Percentiles rank a stretch among this genome's conserved stretches.
phyloP scores from a whole-genome alignment of 2,888 invertebrate species.

The Fragum sueziense region DNA sequence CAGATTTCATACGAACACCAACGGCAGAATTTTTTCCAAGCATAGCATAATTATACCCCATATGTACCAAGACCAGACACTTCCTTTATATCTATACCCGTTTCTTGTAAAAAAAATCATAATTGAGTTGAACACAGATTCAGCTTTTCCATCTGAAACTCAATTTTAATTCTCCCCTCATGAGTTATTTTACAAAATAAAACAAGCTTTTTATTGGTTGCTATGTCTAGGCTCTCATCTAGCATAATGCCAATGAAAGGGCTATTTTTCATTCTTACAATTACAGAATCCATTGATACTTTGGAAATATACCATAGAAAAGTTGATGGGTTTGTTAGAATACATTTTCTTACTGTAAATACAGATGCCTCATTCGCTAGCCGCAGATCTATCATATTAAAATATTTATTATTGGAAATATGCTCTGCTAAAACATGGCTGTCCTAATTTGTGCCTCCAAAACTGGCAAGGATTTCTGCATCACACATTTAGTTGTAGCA shows the following conservation, averaged over 20 bases:
- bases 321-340: conserved; percentile 30
- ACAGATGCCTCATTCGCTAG: conserved; percentile 24
- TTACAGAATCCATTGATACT: conserved; percentile 23
- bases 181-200: conserved; percentile 31
- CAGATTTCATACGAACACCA: conserved; percentile 19
- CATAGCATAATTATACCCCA: conserved; percentile 40
- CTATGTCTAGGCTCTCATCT: conserved; percentile 39
- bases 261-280: conserved; percentile 29
- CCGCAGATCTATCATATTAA: conserved; percentile 28
- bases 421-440: conserved; percentile 22
- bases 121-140: conserved; percentile 35
- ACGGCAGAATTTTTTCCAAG: conserved; percentile 21
- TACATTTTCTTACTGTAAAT: conserved; percentile 25
- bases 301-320: conserved; percentile 31
- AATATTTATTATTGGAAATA: conserved; percentile 19
- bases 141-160: conserved; percentile 39
- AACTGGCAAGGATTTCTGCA: conserved; percentile 2
- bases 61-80: conserved; percentile 37
- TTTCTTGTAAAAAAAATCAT: conserved; percentile 16
- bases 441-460: conserved; percentile 27
- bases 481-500: conserved; percentile 14
- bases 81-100: conserved; percentile 16
- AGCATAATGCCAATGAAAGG: conserved; percentile 40
- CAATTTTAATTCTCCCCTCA: neutral
- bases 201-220: conserved; percentile 32